These are phyloP conservation scores for Eupithecia centaureata DNA, from an alignment of 2,888 invertebrate species.

Conservation along the genomic window DNA sequence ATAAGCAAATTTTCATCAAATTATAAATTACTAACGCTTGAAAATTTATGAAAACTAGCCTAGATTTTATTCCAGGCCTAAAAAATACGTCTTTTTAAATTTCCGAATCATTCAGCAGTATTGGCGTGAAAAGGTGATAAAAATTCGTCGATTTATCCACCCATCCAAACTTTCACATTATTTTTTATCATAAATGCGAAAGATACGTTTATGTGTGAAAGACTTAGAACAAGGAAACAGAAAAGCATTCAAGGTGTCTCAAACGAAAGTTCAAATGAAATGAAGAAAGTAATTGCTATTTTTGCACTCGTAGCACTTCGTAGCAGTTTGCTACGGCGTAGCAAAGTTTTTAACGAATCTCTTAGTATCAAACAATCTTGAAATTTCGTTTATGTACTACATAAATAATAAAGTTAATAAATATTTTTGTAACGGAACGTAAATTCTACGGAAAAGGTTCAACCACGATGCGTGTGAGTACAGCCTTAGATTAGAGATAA, in stretches of 20 bases:
- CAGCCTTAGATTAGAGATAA: slow-evolving; percentile 3
- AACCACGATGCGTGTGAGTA: neutral
- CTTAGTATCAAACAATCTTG: neutral
- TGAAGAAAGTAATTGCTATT: neutral
- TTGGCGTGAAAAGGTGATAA: no score
- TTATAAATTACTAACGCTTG: neutral
- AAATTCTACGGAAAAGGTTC: neutral
- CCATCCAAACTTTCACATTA: no score
- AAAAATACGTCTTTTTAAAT: no score
- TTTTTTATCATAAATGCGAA: no score
- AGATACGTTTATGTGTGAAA: no score
- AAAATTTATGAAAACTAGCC: no score
- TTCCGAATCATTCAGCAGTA: no score
- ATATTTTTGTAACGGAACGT: neutral
- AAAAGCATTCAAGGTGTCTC: neutral
- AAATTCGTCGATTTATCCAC: no score
- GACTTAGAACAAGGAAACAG: no score
- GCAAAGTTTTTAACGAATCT: neutral
- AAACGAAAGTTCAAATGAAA: neutral
- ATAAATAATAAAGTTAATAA: no score
- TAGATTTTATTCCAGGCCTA: no score
- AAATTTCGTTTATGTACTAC: neutral
- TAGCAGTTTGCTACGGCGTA: slow-evolving; percentile 26
- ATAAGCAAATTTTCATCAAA: neutral
- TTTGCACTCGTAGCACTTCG: slow-evolving; percentile 23